Percentiles rank a stretch among this genome's conserved stretches.
phyloP scores from a whole-genome alignment of 1,140 invertebrate species.

The Propsilocerus akamusi region DNA sequence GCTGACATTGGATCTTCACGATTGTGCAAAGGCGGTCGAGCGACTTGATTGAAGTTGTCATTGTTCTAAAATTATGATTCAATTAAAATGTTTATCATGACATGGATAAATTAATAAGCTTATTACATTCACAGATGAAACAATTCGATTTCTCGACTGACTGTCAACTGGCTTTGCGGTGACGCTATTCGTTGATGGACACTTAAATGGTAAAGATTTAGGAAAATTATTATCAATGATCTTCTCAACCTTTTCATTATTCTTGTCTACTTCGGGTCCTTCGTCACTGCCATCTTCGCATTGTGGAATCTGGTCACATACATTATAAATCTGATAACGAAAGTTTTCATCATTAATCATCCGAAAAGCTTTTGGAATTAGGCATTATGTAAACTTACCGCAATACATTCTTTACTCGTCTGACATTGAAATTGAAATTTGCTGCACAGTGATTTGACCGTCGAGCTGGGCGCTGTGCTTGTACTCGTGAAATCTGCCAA shows the following conservation, averaged over 20 bases:
- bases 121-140: not conserved
- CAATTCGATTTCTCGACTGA: not conserved
- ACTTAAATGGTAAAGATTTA: slow-evolving; percentile 23
- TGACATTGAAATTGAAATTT: slow-evolving; percentile 76
- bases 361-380: not conserved
- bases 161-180: slow-evolving; percentile 8
- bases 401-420: slow-evolving; percentile 75
- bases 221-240: not conserved
- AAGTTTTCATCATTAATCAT: not conserved
- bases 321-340: slow-evolving; percentile 59
- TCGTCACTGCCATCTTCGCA: slow-evolving; percentile 85
- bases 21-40: not conserved
- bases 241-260: not conserved
- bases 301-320: slow-evolving; percentile 86
- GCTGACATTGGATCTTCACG: slow-evolving; percentile 7
- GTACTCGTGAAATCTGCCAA: not conserved
- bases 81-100: not conserved
- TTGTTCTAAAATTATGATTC: not conserved
- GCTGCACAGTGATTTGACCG: slow-evolving; percentile 33
- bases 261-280: slow-evolving; percentile 47
- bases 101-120: not conserved
- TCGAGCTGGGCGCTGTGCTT: slow-evolving; percentile 1
- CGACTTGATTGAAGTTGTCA: not conserved
- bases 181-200: slow-evolving; percentile 32
- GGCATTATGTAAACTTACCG: slow-evolving; percentile 19